Evolutionary conservation across 1,140 invertebrate species (phyloP).

Genomic region (Wiebesia pumilae): DNA sequence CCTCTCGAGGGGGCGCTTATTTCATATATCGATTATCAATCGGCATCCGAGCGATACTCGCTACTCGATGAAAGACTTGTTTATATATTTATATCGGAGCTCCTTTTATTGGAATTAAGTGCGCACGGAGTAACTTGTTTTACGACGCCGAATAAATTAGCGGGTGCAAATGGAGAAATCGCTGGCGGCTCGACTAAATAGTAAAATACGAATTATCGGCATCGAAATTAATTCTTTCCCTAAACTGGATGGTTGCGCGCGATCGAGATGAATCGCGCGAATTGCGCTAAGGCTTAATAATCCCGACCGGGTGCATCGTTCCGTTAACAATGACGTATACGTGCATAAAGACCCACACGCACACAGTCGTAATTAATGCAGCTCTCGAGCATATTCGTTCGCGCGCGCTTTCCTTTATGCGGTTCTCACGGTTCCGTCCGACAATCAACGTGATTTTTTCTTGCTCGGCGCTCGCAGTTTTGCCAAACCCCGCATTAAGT

Average conservation of each 20-base stretch:
- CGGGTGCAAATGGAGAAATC: neutral
- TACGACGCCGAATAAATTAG: neutral
- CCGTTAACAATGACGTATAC: neutral
- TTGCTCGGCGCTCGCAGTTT: neutral
- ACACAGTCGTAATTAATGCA: neutral
- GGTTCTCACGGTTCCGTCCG: constrained; percentile 25
- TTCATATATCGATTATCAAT: neutral
- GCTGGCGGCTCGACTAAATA: neutral
- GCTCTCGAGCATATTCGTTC: neutral
- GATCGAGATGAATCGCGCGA: neutral
- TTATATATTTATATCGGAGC: neutral
- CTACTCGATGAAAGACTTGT: neutral
- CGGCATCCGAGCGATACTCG: neutral
- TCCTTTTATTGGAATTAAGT: neutral
- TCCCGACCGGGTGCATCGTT: neutral
- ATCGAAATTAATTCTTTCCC: neutral
- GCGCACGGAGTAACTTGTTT: no score
- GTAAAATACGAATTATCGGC: neutral
- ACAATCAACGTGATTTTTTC: neutral
- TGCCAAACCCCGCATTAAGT: neutral
- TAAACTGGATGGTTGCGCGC: neutral
- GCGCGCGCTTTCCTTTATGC: neutral
- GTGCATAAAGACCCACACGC: neutral
- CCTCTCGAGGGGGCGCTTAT: neutral
- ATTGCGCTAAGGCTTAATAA: neutral